These are phyloP conservation scores for Enteromius paludinosus DNA, from an alignment of 2,797 vertebrate genomes.

Conservation along the genomic window DNA sequence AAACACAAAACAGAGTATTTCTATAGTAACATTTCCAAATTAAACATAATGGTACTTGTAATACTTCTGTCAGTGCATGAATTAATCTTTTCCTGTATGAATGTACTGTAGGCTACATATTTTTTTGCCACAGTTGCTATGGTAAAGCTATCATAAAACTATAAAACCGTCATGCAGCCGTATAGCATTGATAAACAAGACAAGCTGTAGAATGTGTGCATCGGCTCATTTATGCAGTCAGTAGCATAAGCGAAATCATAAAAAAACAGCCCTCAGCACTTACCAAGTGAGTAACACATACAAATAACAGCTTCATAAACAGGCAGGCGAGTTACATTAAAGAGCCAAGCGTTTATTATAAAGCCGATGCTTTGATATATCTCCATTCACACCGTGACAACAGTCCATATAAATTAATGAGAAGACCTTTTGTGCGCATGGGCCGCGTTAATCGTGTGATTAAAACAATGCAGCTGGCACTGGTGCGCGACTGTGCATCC, in stretches of 20 bases:
- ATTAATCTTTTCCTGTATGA: background rate
- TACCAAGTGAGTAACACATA: slow-evolving; percentile 16
- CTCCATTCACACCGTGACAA: slow-evolving; percentile 24
- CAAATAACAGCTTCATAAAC: slow-evolving; percentile 34
- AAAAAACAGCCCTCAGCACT: slow-evolving; percentile 22
- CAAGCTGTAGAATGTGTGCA: slow-evolving; percentile 6
- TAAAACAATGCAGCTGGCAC: slow-evolving; percentile 52
- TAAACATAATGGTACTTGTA: background rate
- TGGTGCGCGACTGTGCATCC: slow-evolving; percentile 37
- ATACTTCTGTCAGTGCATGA: background rate
- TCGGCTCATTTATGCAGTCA: slow-evolving; percentile 11
- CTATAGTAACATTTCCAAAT: background rate
- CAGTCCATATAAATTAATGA: slow-evolving; percentile 46
- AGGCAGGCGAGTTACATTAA: slow-evolving; percentile 24
- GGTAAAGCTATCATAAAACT: background rate
- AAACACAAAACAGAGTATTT: background rate
- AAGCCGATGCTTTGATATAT: slow-evolving; percentile 27
- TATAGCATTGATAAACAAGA: background rate
- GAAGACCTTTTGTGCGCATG: slow-evolving; percentile 40
- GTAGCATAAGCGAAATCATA: slow-evolving; percentile 9
- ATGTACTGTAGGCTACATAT: background rate
- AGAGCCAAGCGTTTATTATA: slow-evolving; percentile 43
- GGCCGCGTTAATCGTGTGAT: slow-evolving; percentile 59
- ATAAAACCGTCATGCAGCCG: background rate
- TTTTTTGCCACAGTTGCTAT: background rate